Evolutionary conservation across 1,140 invertebrate species (phyloP).

Genomic region (Daktulosphaira vitifoliae): DNA sequence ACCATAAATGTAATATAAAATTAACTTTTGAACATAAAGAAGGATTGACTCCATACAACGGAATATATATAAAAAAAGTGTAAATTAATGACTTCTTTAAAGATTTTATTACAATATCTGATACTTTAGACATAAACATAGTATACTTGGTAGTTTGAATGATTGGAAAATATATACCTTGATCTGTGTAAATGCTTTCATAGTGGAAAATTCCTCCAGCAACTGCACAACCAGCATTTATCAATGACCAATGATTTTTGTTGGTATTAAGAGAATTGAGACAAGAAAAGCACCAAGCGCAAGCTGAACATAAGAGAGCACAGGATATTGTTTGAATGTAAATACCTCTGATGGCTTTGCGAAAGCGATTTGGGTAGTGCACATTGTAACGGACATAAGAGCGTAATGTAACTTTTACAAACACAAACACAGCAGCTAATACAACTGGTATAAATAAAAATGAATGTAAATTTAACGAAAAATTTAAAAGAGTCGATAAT

Average conservation of each 20-base stretch:
- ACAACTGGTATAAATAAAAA: not conserved
- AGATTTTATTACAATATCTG: not conserved
- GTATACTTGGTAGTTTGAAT: slow-evolving; percentile 15
- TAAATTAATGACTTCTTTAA: not conserved
- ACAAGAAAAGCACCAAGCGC: not conserved
- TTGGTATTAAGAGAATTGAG: not conserved
- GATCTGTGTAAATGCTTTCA: slow-evolving; percentile 2
- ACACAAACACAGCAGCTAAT: not conserved
- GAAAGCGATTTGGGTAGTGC: not conserved
- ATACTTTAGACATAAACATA: slow-evolving; percentile 21
- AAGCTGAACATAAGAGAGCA: not conserved
- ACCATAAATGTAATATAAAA: not conserved
- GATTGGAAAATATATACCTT: slow-evolving; percentile 10
- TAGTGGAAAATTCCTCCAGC: not conserved
- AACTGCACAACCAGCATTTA: not conserved
- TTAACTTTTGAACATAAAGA: not conserved
- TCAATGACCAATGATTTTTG: not conserved
- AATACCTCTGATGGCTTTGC: not conserved
- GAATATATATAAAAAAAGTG: not conserved
- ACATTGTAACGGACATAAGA: not conserved
- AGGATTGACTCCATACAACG: not conserved
- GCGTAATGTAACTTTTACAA: not conserved
- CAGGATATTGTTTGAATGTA: not conserved
- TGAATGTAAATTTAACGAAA: not conserved
- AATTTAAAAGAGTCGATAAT: not conserved